Evolutionary conservation across 2,888 invertebrate genomes (phyloP), one percentile per base, ranked within the genome.

Genomic region (Drosophila parthenogenetica): DNA sequence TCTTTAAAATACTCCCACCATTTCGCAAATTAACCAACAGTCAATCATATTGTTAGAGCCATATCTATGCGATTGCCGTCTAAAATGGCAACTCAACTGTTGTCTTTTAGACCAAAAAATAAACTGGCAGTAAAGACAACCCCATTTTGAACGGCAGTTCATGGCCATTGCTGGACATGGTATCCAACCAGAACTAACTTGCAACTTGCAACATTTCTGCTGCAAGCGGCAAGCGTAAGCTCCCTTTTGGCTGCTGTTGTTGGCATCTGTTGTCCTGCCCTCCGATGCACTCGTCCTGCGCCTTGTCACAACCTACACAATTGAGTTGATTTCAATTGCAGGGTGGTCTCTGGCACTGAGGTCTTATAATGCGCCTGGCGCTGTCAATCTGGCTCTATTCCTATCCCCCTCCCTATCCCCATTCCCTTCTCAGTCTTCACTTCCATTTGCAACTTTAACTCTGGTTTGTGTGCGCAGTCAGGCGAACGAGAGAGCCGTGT

Each of bases 311-410:
- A 46, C 70, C 78, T 81, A 87, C 83, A 85, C 88, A 87, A 84
- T 87, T 82, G 86, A 82, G 86, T 75, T 73, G 73, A 79, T 84
- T 87, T 76, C 81, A 81, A 84, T 84, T 84, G 87, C 84, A 85
- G 86, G 84, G 84, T 85, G 84, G 88, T 85, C 84, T 63, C 35
- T 53, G 69, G 71, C 64, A 87, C 82, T 85, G 79, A 84, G 77
- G 73, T 69, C 66, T 66, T 81, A 81, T 81, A 83, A 87, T 83
- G 81, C 79, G 87, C 84, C 81, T 71, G 81, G 87, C 71, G 77
- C 87, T 87, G 87, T 84, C 87, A 84, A 85, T 85, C 83, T 62
- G 58, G 40, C 54, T 55, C 29, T 42, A 17, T 35, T 48, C 49
- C 13, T 37, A 17, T 42, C 46, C 29, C 40, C 10, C 10, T 1